Evolutionary conservation across 2,888 invertebrate genomes (phyloP).

Genomic region (Pammene aurita): DNA sequence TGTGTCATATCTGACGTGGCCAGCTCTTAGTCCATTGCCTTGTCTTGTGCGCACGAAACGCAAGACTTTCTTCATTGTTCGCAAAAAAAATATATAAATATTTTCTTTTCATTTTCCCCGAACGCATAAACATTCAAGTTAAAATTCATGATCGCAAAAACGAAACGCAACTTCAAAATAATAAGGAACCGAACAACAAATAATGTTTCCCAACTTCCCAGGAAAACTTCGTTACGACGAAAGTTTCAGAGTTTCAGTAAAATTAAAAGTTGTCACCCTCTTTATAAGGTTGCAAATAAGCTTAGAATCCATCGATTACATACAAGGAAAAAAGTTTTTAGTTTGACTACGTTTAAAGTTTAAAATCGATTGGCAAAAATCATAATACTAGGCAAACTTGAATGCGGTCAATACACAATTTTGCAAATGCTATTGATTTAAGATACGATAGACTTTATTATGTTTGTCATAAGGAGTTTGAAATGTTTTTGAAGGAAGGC

Average conservation of each 20-base stretch:
- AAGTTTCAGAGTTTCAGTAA: conserved; percentile 20
- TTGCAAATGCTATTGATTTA: not conserved
- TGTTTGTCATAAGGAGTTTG: not conserved
- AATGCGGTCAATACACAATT: not conserved
- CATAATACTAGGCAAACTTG: not conserved
- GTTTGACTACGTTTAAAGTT: not conserved
- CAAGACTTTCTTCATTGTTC: too few species aligned
- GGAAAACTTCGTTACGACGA: conserved; percentile 23
- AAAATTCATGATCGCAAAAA: conserved; percentile 14
- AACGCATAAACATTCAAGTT: conserved; percentile 4
- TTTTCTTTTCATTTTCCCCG: not conserved
- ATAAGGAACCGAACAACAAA: conserved; percentile 25
- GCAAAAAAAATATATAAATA: too few species aligned
- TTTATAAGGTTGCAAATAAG: not conserved
- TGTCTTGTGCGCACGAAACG: too few species aligned
- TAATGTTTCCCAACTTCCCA: conserved; percentile 8
- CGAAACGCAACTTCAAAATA: conserved; percentile 16
- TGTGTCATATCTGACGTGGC: too few species aligned
- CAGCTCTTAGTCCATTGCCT: too few species aligned
- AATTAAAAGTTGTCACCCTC: conserved; percentile 31
- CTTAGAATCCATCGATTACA: not conserved
- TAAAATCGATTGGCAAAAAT: not conserved
- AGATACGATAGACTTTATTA: not conserved
- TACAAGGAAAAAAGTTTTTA: not conserved
- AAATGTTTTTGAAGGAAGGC: not conserved